These are phyloP conservation scores for Heliconius sara DNA, from an alignment of 2,888 invertebrate species.

Conservation along the genomic window DNA sequence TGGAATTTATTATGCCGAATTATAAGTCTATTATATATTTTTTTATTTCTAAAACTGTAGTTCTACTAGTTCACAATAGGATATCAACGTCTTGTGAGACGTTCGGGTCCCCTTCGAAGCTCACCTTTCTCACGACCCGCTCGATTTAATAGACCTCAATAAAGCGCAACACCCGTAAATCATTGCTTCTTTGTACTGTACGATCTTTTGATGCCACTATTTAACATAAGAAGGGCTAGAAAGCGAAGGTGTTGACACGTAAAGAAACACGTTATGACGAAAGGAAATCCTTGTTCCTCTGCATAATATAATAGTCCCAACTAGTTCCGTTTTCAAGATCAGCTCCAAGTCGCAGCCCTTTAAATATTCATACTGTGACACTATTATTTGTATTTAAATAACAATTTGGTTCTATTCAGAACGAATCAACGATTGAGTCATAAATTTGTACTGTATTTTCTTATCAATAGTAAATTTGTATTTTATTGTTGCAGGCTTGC, in stretches of 20 bases:
- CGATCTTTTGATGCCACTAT: slow-evolving; percentile 74
- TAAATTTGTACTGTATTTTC: slow-evolving; percentile 53
- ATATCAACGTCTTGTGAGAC: slow-evolving; percentile 68
- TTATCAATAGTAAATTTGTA: slow-evolving; percentile 45
- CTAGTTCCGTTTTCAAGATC: slow-evolving; percentile 63
- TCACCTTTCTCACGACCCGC: slow-evolving; percentile 78
- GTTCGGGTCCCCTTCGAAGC: slow-evolving; percentile 62
- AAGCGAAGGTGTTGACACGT: slow-evolving; percentile 80
- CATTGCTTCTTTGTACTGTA: slow-evolving; percentile 71
- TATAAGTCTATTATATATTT: slow-evolving; percentile 14
- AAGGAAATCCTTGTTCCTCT: slow-evolving; percentile 46
- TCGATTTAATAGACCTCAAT: slow-evolving; percentile 75
- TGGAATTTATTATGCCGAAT: slow-evolving; percentile 1
- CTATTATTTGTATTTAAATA: slow-evolving; percentile 50
- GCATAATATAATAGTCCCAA: slow-evolving; percentile 59
- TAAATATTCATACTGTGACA: slow-evolving; percentile 48
- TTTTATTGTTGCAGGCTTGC: slow-evolving; percentile 85
- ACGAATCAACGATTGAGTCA: slow-evolving; percentile 54
- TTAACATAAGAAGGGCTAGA: slow-evolving; percentile 81
- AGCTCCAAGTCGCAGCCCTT: slow-evolving; percentile 60
- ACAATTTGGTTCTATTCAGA: slow-evolving; percentile 41
- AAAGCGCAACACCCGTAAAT: slow-evolving; percentile 78
- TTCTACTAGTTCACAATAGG: slow-evolving; percentile 41
- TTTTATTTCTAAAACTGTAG: slow-evolving; percentile 14
- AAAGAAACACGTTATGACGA: slow-evolving; percentile 70